These are phyloP conservation scores for Mimas tiliae DNA, from an alignment of 2,888 invertebrate species.

Conservation along the genomic window DNA sequence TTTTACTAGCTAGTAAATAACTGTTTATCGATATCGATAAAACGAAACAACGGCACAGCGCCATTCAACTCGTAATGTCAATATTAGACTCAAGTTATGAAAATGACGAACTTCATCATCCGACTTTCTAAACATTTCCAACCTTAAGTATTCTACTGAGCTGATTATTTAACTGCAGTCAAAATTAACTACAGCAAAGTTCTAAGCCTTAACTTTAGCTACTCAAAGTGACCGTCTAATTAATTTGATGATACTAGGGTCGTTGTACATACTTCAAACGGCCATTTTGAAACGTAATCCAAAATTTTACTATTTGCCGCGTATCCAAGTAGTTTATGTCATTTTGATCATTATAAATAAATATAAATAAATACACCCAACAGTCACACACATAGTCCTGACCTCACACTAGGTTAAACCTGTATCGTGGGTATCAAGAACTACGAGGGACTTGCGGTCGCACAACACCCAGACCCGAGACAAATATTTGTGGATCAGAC, in stretches of 20 bases:
- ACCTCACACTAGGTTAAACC: too few species aligned
- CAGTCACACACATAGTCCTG: too few species aligned
- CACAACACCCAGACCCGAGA: too few species aligned
- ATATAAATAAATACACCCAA: too few species aligned
- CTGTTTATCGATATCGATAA: slow-evolving; percentile 8
- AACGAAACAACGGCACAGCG: neutral
- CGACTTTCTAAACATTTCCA: neutral
- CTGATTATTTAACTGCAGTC: slow-evolving; percentile 31
- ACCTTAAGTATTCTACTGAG: slow-evolving; percentile 14
- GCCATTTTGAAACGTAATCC: slow-evolving; percentile 20
- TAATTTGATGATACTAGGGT: slow-evolving; percentile 36
- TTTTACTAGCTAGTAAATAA: neutral
- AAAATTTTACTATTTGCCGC: slow-evolving; percentile 5
- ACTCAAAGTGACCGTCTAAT: slow-evolving; percentile 34
- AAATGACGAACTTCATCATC: neutral
- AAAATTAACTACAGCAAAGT: slow-evolving; percentile 36
- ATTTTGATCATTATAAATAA: neutral
- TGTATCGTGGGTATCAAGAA: too few species aligned
- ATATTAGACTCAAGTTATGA: slow-evolving; percentile 9
- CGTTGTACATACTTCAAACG: slow-evolving; percentile 16
- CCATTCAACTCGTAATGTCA: neutral
- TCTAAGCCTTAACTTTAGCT: slow-evolving; percentile 31
- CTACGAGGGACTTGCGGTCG: too few species aligned
- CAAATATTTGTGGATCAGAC: too few species aligned
- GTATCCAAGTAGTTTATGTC: neutral